Percentiles rank a stretch among this genome's conserved stretches.
Conservation (phyloP, 2,888 invertebrate species). For the Meiosimyza platycephala region DNA sequence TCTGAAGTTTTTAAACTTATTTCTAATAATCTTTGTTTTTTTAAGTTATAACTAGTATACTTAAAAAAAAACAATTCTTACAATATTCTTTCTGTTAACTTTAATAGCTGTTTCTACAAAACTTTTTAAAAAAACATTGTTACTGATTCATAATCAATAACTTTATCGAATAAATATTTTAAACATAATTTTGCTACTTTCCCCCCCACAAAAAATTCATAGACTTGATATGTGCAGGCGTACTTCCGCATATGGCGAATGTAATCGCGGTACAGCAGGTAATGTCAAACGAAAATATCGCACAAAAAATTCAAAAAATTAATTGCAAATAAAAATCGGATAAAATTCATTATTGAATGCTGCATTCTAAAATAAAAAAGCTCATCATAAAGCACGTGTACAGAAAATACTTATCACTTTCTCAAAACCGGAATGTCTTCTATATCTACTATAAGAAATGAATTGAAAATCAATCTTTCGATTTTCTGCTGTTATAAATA, state of each 20-base stretch:
- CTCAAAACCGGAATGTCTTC: not conserved
- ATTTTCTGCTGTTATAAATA: slow-evolving; percentile 24
- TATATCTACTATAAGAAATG: too few relatives aligned
- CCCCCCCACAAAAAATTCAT: slow-evolving; percentile 69
- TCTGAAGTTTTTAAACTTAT: not conserved
- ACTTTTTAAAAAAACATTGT: not conserved
- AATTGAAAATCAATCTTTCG: not conserved
- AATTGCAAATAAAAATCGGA: slow-evolving; percentile 26
- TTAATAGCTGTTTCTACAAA: not conserved
- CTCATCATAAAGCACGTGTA: slow-evolving; percentile 41
- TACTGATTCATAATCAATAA: not conserved
- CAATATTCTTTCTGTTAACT: not conserved
- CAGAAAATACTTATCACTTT: slow-evolving; percentile 15
- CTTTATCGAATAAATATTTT: not conserved
- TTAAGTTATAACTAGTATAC: too few relatives aligned
- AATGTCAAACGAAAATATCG: slow-evolving; percentile 62
- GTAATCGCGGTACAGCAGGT: slow-evolving; percentile 99
- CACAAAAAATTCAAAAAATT: slow-evolving; percentile 31
- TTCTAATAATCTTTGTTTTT: not conserved
- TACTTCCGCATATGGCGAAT: slow-evolving; percentile 92
- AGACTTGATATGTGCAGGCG: slow-evolving; percentile 99
- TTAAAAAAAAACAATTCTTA: not conserved
- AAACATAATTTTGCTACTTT: not conserved
- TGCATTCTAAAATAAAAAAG: not conserved
- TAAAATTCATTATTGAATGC: slow-evolving; percentile 21